These are phyloP conservation scores for Tridacna crocea DNA, from an alignment of 2,888 invertebrate genomes.

Conservation along the genomic window DNA sequence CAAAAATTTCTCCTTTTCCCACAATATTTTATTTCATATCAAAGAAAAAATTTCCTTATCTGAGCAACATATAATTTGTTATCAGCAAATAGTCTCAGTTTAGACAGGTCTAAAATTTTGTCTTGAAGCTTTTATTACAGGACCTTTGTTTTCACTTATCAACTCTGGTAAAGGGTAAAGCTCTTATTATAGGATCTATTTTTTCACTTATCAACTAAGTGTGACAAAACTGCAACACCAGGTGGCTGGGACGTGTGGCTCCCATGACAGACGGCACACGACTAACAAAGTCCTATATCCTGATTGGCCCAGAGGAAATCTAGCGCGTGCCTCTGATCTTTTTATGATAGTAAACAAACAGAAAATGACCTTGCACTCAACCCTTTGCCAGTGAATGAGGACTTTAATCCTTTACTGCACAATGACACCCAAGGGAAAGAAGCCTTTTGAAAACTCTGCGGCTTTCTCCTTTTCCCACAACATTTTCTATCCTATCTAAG, in stretches of 20 bases:
- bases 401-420: neutral
- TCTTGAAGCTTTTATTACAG: neutral
- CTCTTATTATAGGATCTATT: neutral
- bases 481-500: no score
- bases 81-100: no score
- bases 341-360: conserved; percentile 26
- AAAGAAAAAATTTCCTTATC: no score
- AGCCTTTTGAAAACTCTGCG: no score
- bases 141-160: conserved; percentile 18
- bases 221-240: conserved; percentile 48
- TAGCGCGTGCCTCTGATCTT: conserved; percentile 22
- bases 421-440: no score
- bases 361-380: neutral
- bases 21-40: neutral
- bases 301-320: conserved; percentile 34
- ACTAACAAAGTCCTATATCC: conserved; percentile 16
- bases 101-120: no score
- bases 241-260: conserved; percentile 65
- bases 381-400: neutral
- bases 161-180: neutral
- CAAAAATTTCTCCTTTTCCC: neutral
- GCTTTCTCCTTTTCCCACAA: no score
- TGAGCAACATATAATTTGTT: no score
- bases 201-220: conserved; percentile 26
- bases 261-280: conserved; percentile 54